Percentiles rank a stretch among this genome's conserved stretches.
These are phyloP conservation scores for Amniataba percoides DNA, from an alignment of 2,797 vertebrate genomes.

Conservation along the genomic window DNA sequence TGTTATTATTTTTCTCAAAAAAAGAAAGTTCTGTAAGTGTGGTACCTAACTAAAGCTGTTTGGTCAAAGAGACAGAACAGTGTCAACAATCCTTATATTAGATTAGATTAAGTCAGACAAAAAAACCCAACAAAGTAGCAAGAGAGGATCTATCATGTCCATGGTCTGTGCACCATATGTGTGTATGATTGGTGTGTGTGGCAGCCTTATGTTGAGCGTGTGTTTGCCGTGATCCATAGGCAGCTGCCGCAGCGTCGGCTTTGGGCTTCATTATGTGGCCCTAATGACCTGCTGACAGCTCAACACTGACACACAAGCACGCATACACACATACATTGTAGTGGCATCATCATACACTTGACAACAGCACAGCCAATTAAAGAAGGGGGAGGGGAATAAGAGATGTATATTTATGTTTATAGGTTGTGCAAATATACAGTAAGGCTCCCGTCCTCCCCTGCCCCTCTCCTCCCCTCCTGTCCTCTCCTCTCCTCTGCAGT, in stretches of 20 bases:
- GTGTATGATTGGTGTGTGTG: conserved; percentile 67
- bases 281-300: conserved; percentile 95
- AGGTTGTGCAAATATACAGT: conserved; percentile 39
- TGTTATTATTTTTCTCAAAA: background rate
- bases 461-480: conserved; percentile 54
- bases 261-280: conserved; percentile 94
- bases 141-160: conserved; percentile 40
- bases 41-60: background rate
- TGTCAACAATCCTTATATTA: background rate
- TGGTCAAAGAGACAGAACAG: background rate
- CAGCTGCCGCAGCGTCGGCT: conserved; percentile 91
- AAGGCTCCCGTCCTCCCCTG: background rate
- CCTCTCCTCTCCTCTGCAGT: conserved; percentile 67
- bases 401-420: conserved; percentile 66
- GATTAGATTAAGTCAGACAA: background rate
- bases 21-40: background rate
- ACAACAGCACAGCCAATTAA: conserved; percentile 76
- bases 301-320: conserved; percentile 56
- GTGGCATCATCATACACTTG: conserved; percentile 65
- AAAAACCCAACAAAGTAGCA: conserved; percentile 26
- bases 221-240: conserved; percentile 85
- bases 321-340: conserved; percentile 41
- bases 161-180: conserved; percentile 64
- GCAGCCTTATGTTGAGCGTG: conserved; percentile 69
- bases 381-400: conserved; percentile 37